Percentiles rank a stretch among this genome's conserved stretches.
These are phyloP conservation scores for Dendroctonus valens DNA, from an alignment of 1,140 invertebrate species.

Conservation along the genomic window DNA sequence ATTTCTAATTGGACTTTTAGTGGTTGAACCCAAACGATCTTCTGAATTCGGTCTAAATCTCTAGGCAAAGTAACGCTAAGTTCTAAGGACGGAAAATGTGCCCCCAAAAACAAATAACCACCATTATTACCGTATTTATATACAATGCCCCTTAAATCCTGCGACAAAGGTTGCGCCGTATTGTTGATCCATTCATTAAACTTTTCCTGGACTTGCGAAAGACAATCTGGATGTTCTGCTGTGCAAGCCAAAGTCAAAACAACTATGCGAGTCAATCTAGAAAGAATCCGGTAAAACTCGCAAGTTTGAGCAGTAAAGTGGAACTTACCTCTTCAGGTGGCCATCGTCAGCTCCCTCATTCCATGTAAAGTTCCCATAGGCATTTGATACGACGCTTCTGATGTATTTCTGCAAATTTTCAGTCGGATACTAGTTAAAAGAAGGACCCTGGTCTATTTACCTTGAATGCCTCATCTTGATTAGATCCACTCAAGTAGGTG, in stretches of 20 bases:
- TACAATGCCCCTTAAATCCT: constrained; percentile 67
- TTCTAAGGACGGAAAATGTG: constrained; percentile 27
- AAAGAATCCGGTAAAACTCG: background rate
- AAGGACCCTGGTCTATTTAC: constrained; percentile 46
- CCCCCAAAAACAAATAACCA: constrained; percentile 21
- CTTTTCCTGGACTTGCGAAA: constrained; percentile 57
- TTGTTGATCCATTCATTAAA: constrained; percentile 62
- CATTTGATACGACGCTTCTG: constrained; percentile 35
- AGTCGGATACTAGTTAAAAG: constrained; percentile 2
- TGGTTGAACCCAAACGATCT: too few relatives aligned
- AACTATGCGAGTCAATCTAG: constrained; percentile 56
- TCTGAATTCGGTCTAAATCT: too few relatives aligned
- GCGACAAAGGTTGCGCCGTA: constrained; percentile 47
- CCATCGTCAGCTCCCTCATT: constrained; percentile 53
- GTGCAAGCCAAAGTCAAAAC: constrained; percentile 62
- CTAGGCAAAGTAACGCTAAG: too few relatives aligned
- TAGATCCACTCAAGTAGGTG: constrained; percentile 57
- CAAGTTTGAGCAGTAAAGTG: constrained; percentile 11
- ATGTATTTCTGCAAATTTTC: constrained; percentile 37
- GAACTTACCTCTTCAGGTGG: constrained; percentile 62
- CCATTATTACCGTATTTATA: constrained; percentile 63
- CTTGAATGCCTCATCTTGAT: constrained; percentile 56
- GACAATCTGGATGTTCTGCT: constrained; percentile 57
- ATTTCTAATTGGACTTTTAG: too few relatives aligned
- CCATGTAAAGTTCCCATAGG: constrained; percentile 57